A percentile compares a stretch with the other conserved stretches of the same genome.
These are phyloP conservation scores for Benitochromis conjunctus DNA, from an alignment of 2,113 vertebrate species.

Conservation along the genomic window DNA sequence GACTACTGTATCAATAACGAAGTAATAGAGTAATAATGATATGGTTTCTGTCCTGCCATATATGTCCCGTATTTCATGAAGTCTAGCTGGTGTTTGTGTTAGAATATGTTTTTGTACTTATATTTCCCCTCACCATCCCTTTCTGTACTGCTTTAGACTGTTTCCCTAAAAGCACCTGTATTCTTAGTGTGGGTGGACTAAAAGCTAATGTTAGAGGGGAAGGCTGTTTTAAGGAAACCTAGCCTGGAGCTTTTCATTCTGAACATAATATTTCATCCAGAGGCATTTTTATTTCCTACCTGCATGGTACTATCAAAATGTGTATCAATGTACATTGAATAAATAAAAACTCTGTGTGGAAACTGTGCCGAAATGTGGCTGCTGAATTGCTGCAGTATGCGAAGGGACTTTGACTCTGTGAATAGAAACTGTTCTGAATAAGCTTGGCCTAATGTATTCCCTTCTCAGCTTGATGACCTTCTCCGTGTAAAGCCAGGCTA, in stretches of 20 bases:
- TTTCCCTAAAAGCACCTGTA: conserved; percentile 19
- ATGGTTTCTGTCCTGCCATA: conserved; percentile 26
- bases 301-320: conserved; percentile 58
- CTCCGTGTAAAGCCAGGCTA: conserved; percentile 7
- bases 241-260: conserved; percentile 25
- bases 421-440: conserved; percentile 42
- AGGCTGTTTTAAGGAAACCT: conserved; percentile 27
- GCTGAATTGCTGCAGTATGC: not conserved
- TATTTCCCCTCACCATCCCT: not conserved
- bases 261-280: conserved; percentile 27
- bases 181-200: conserved; percentile 4
- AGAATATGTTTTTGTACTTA: conserved; percentile 57
- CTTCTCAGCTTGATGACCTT: conserved; percentile 45
- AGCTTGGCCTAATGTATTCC: conserved; percentile 35
- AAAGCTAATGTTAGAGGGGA: conserved; percentile 10
- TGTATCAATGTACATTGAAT: conserved; percentile 63
- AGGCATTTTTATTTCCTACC: conserved; percentile 58
- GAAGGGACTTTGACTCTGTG: conserved; percentile 26
- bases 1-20: conserved; percentile 51
- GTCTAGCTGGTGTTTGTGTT: conserved; percentile 58
- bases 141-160: conserved; percentile 13
- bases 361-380: conserved; percentile 4
- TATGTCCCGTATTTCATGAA: conserved; percentile 22
- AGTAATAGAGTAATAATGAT: conserved; percentile 5
- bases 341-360: conserved; percentile 67